Evolutionary conservation across 1,140 invertebrate species (phyloP), one percentile per base, ranked within the genome.

Genomic region (Mactra quadrangularis): DNA sequence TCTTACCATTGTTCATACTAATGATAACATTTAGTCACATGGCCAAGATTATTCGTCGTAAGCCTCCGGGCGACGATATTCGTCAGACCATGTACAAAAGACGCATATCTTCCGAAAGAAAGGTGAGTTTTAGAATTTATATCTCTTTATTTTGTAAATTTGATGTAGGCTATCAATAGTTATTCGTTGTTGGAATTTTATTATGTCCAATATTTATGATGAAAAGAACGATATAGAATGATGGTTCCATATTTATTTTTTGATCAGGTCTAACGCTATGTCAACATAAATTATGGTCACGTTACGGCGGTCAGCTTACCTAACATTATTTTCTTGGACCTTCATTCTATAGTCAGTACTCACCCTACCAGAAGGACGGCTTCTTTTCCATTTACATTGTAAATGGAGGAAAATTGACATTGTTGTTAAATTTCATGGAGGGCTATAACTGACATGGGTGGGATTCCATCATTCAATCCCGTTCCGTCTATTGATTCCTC

Each of bases 61-160:
- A 50, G 33, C 45, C 55, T 17, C 74, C 74, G 0, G 53, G 53
- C 1, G 59, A 31, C 47, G 27, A 35, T 33, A 17, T 29, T 4
- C 25, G 45, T 60, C 41, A 33, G 19, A 11, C 38, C 25, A 6
- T 47, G 11, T 1, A 62, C 22, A 60, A 19, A 17, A 45, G 45
- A 50, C 57, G 74, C 0, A 13, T 35, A 2, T 7, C 17, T 27
- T 22, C 27, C 25, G 59, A 50, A 31, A 60, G 45, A 62, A 62
- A 64, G 74, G 74, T 76, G 62, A 1, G 64, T 55, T 22, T 55
- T n/a, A 27, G 25, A 6, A 22, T 55, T 55, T 9, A 55, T 55
- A 22, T 6, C 25, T 9, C 25, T 11, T 19, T 55, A 7, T n/a
- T 55, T 6, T 55, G 19, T 11, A 7, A 19, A 55, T 55, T 55